phyloP scores from a whole-genome alignment of 2,797 vertebrate species.

The Antrozous pallidus region DNA sequence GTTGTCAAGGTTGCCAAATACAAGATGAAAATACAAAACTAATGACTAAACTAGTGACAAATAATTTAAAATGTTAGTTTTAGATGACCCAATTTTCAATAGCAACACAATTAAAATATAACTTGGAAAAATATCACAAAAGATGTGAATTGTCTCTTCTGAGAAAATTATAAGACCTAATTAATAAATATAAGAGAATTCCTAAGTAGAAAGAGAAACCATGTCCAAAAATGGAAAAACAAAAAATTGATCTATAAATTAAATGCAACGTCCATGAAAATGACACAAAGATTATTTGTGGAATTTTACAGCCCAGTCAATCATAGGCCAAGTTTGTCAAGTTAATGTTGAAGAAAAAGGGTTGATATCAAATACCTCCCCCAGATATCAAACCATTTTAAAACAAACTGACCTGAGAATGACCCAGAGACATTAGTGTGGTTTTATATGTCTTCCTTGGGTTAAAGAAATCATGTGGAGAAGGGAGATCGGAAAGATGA shows the following conservation, averaged over 20 bases:
- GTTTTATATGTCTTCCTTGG: background rate
- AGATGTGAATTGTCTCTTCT: background rate
- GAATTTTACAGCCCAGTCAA: background rate
- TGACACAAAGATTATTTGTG: background rate
- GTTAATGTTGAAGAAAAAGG: conserved; percentile 12
- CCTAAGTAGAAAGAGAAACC: background rate
- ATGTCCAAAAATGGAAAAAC: background rate
- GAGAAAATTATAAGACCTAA: conserved; percentile 15
- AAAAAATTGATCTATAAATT: background rate
- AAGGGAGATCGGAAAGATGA: background rate
- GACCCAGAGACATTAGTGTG: background rate
- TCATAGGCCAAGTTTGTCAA: background rate
- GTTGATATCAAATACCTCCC: background rate
- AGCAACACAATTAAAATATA: conserved; percentile 28
- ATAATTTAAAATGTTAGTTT: conserved; percentile 31
- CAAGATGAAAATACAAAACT: background rate
- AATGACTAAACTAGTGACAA: background rate
- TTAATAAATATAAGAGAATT: background rate
- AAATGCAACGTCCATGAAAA: background rate
- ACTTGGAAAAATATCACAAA: background rate
- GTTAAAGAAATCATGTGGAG: background rate
- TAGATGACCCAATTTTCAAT: conserved; percentile 31
- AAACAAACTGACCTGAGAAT: background rate
- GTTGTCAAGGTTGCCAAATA: background rate
- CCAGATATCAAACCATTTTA: background rate